These are phyloP conservation scores for Spodoptera frugiperda DNA, from an alignment of 1,140 invertebrate genomes.

Conservation along the genomic window DNA sequence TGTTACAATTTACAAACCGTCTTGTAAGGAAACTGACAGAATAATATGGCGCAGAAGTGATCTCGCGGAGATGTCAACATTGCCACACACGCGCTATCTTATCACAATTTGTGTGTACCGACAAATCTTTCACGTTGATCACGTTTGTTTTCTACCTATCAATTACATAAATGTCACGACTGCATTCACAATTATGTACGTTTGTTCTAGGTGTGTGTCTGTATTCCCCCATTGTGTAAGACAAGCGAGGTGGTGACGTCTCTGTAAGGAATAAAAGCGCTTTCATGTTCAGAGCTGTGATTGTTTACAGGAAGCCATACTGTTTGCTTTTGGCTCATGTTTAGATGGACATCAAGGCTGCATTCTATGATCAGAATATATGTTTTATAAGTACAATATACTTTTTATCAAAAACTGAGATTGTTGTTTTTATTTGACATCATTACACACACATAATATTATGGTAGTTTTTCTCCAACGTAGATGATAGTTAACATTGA, in stretches of 20 bases:
- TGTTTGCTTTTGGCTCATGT: slow-evolving; percentile 19
- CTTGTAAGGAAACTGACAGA: background rate
- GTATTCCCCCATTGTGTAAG: background rate
- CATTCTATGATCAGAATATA: background rate
- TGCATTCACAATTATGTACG: slow-evolving; percentile 1
- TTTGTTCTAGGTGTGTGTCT: background rate
- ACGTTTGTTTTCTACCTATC: slow-evolving; percentile 29
- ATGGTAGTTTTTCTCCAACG: no score
- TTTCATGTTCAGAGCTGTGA: slow-evolving; percentile 5
- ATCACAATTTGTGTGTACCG: background rate
- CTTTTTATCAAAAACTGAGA: no score
- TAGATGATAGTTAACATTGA: no score
- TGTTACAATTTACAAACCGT: no score
- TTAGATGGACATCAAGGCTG: slow-evolving; percentile 4
- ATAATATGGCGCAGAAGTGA: background rate
- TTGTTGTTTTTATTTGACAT: no score
- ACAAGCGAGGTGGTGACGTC: background rate
- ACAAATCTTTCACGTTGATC: slow-evolving; percentile 26
- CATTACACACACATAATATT: no score
- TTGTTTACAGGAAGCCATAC: slow-evolving; percentile 17
- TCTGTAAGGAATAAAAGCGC: slow-evolving; percentile 10
- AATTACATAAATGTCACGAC: slow-evolving; percentile 28
- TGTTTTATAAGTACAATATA: no score
- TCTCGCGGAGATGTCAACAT: slow-evolving; percentile 8
- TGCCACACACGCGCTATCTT: background rate